Evolutionary conservation across 2,113 vertebrate species (phyloP), one percentile per base, ranked within the genome.

Genomic region (Emydura subglobosa): DNA sequence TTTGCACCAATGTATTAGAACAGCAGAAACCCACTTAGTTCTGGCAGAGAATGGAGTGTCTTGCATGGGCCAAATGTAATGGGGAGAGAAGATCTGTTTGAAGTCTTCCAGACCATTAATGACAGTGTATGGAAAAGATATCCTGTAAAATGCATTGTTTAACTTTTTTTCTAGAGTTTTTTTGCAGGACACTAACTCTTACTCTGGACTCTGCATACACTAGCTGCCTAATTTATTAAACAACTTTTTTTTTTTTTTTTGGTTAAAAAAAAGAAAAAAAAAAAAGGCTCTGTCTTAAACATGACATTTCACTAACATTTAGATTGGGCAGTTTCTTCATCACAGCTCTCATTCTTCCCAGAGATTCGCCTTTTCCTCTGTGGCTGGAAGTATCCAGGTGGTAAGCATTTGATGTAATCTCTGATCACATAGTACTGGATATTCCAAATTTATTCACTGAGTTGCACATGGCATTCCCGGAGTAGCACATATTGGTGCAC

Each of bases 341-440:
- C 22, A 59, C 27, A 95, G 92, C 92, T 93, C 83, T 97, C 21
- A 4, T 96, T 95, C 89, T 94, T 98, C 94, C 90, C 96, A 97
- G 97, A 93, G 93, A 86, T 17, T 81, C 95, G 85, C 61, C 93
- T 79, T 57, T 97, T 93, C 96, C 94, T n/a, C 47, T 97, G 84
- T 97, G 92, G 95, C 95, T 91, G 87, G 92, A 84, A 87, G 12
- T 96, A 80, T 44, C 97, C 0, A 82, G 86, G 91, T 95, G 94
- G 93, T 97, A 93, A 97, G 97, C 95, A 81, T 82, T 59, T 9
- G 86, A 57, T 94, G 54, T 47, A 92, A 94, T 79, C 81, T 90
- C 92, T 95, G 88, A 85, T 96, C 89, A 89, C 95, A 53, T 51
- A 74, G 49, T 42, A 1, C 78, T 94, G 88, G 61, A 47, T 91